Evolutionary conservation across 2,113 vertebrate species (phyloP).

Genomic region (Dermatemys mawii): DNA sequence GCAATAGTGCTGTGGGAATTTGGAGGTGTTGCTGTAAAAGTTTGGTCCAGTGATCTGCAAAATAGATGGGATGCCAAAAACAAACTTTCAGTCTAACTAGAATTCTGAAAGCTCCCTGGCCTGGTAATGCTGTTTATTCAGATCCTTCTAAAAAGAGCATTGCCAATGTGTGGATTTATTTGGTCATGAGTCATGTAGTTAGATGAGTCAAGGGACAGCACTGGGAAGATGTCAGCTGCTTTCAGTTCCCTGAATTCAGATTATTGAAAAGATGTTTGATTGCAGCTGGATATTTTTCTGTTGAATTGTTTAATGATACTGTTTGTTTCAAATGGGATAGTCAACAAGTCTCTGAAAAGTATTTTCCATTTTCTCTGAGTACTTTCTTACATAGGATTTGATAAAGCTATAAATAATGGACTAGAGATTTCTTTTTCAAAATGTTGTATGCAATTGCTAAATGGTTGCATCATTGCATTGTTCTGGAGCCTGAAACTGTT

Average conservation of each 20-base stretch:
- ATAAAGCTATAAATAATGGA: conserved; percentile 14
- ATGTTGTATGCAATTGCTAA: not conserved
- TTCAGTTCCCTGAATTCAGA: conserved; percentile 45
- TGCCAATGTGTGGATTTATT: conserved; percentile 31
- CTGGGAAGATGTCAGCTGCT: conserved; percentile 25
- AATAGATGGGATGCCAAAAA: conserved; percentile 25
- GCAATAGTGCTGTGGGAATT: not conserved
- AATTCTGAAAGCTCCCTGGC: conserved; percentile 13
- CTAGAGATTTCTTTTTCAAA: not conserved
- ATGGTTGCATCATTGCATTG: not conserved
- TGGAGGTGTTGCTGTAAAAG: not conserved
- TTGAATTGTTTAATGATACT: conserved; percentile 34
- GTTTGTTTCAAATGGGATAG: not conserved
- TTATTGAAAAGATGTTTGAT: conserved; percentile 42
- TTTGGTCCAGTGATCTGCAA: conserved; percentile 57
- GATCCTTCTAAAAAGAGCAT: not conserved
- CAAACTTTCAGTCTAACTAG: conserved; percentile 6
- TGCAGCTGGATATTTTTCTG: conserved; percentile 28
- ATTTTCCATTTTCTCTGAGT: not conserved
- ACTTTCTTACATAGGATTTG: not conserved
- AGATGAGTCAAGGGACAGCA: conserved; percentile 7
- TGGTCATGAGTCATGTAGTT: not conserved
- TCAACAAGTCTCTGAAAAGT: conserved; percentile 14
- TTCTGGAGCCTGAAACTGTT: not conserved
- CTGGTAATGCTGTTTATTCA: conserved; percentile 28